Evolutionary conservation across 2,888 invertebrate species (phyloP).

Genomic region (Drosophila monieri): DNA sequence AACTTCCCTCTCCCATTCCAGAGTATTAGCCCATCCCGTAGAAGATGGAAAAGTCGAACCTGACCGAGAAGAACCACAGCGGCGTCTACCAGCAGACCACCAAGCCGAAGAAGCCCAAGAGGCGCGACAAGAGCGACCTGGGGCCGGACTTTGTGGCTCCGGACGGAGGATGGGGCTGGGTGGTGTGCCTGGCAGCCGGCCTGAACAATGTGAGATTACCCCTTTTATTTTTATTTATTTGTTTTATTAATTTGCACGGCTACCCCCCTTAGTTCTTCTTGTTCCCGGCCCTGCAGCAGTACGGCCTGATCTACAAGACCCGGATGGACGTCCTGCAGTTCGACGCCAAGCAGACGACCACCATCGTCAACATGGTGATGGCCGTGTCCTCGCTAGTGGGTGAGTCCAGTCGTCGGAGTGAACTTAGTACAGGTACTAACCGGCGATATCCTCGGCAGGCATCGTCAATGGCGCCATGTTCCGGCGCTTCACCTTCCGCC

Average conservation of each 20-base stretch:
- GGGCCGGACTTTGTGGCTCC: constrained; percentile 87
- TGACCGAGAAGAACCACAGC: constrained; percentile 72
- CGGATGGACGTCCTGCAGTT: constrained; percentile 87
- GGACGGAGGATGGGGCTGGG: constrained; percentile 91
- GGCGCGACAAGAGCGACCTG: constrained; percentile 83
- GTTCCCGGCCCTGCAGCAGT: constrained; percentile 89
- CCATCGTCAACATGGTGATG: constrained; percentile 89
- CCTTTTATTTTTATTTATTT: too few species aligned
- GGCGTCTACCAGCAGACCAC: constrained; percentile 81
- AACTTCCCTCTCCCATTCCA: not conserved
- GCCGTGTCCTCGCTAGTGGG: constrained; percentile 89
- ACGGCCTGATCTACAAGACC: constrained; percentile 88
- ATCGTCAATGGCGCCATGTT: constrained; percentile 90
- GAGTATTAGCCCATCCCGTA: not conserved
- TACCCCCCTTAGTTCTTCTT: constrained; percentile 87
- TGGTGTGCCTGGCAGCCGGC: constrained; percentile 89
- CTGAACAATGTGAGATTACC: constrained; percentile 88
- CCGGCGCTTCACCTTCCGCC: constrained; percentile 88
- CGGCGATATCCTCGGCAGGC: constrained; percentile 50
- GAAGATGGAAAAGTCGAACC: constrained; percentile 63
- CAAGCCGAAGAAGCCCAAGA: constrained; percentile 83
- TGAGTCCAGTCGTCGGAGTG: constrained; percentile 80
- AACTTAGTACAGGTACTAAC: not conserved
- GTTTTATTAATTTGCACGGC: too few species aligned
- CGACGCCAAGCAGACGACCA: constrained; percentile 88